Conservation (phyloP, 2,888 invertebrate species). For the Urechis unicinctus region DNA sequence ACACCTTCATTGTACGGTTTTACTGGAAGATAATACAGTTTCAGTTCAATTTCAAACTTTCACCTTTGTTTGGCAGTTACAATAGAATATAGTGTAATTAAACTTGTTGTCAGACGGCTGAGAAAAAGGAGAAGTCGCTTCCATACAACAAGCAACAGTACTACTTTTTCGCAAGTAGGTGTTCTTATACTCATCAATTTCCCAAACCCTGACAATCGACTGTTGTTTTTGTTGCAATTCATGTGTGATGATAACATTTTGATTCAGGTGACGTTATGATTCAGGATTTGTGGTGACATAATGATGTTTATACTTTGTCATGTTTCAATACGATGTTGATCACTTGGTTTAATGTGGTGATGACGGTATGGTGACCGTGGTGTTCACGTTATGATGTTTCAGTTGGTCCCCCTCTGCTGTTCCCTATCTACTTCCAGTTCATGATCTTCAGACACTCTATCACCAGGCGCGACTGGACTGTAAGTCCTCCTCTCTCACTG, state of each 20-base stretch:
- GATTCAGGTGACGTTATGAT: no score
- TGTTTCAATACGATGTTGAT: background rate
- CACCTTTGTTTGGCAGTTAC: background rate
- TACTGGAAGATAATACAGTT: no score
- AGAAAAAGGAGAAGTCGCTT: slow-evolving; percentile 36
- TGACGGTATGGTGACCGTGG: no score
- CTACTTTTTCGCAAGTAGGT: slow-evolving; percentile 45
- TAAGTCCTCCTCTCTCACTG: slow-evolving; percentile 27
- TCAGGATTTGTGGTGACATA: no score
- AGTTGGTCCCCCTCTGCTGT: slow-evolving; percentile 44
- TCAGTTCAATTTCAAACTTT: background rate
- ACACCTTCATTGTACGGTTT: no score
- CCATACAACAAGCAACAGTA: slow-evolving; percentile 44
- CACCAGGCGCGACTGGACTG: slow-evolving; percentile 39
- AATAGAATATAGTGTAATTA: background rate
- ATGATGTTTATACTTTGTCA: background rate
- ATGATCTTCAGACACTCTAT: slow-evolving; percentile 43
- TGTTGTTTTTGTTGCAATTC: no score
- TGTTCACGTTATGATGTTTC: no score
- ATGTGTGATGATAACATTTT: no score
- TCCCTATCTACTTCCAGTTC: slow-evolving; percentile 45
- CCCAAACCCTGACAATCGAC: no score
- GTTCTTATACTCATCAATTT: no score
- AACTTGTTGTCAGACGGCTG: slow-evolving; percentile 20
- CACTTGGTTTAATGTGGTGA: no score